phyloP scores from a whole-genome alignment of 2,113 vertebrate species.

The Diadophis punctatus region DNA sequence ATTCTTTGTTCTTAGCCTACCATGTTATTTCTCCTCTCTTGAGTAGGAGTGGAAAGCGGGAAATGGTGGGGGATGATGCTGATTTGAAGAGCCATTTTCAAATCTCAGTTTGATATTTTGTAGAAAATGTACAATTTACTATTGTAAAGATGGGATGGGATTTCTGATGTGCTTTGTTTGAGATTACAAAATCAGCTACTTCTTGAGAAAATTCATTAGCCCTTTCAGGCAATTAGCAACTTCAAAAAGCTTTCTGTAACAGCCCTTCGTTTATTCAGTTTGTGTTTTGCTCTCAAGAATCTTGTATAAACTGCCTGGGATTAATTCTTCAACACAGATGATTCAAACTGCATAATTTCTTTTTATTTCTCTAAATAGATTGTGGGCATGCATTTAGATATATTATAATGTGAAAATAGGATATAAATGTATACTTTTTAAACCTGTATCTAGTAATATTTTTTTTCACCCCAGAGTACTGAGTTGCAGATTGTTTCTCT shows the following conservation, averaged over 20 bases:
- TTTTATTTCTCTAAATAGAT: not conserved
- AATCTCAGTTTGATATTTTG: not conserved
- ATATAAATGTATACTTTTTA: not conserved
- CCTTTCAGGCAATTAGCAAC: conserved; percentile 2
- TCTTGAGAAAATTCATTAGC: not conserved
- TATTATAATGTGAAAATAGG: not conserved
- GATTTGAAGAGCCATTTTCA: rapidly evolving
- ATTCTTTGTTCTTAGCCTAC: not conserved
- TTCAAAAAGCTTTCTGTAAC: not conserved
- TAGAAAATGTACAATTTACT: not conserved
- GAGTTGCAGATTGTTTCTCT: conserved; percentile 37
- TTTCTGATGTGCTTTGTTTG: conserved; percentile 2
- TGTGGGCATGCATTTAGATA: not conserved
- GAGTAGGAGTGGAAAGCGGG: not conserved
- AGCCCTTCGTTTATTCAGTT: conserved; percentile 8
- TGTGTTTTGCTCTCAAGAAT: not conserved
- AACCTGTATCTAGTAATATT: not conserved
- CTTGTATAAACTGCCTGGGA: not conserved
- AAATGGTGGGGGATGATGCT: conserved; percentile 10
- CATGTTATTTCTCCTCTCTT: not conserved
- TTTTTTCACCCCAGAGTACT: conserved; percentile 9
- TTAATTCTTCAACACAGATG: not conserved
- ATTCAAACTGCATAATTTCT: not conserved
- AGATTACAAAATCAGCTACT: conserved; percentile 5
- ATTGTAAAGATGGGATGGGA: not conserved